These are phyloP conservation scores for Lethrus apterus DNA, from an alignment of 1,140 invertebrate species.

Conservation along the genomic window DNA sequence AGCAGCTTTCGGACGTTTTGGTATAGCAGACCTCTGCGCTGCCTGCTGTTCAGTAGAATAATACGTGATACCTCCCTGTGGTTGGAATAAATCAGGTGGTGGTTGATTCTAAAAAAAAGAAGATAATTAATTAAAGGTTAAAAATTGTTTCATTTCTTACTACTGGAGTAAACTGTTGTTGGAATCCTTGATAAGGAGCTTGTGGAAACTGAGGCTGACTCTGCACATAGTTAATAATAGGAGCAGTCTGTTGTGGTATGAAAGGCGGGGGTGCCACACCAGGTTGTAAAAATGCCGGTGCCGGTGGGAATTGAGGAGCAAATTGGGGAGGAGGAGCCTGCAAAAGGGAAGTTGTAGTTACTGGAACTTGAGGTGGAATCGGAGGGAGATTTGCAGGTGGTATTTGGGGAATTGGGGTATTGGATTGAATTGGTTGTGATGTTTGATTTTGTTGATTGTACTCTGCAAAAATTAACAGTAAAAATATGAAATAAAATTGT, in stretches of 20 bases:
- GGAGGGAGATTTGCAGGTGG: slow-evolving; percentile 23
- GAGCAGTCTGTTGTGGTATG: slow-evolving; percentile 28
- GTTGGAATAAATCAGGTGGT: slow-evolving; percentile 39
- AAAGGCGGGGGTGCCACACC: slow-evolving; percentile 22
- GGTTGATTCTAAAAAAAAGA: slow-evolving; percentile 31
- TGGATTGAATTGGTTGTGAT: slow-evolving; percentile 10
- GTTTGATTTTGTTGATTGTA: slow-evolving; percentile 28
- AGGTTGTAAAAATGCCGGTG: slow-evolving; percentile 27
- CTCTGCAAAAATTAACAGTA: slow-evolving; percentile 25
- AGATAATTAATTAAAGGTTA: no score
- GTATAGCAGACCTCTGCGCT: slow-evolving; percentile 29
- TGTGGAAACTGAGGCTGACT: slow-evolving; percentile 29
- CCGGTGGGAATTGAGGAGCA: slow-evolving; percentile 25
- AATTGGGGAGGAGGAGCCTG: slow-evolving; percentile 27
- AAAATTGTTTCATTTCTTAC: slow-evolving; percentile 25
- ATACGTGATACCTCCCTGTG: slow-evolving; percentile 39
- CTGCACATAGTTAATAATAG: slow-evolving; percentile 35
- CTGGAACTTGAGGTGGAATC: slow-evolving; percentile 24
- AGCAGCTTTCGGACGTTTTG: slow-evolving; percentile 37
- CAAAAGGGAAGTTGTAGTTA: slow-evolving; percentile 24
- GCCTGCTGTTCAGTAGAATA: slow-evolving; percentile 40
- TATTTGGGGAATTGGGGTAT: slow-evolving; percentile 22
- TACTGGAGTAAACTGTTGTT: slow-evolving; percentile 37
- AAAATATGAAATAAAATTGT: background rate
- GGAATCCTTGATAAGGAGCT: slow-evolving; percentile 31